These are phyloP conservation scores for Zaprionus nigranus DNA, from an alignment of 1,140 invertebrate genomes.

Conservation along the genomic window DNA sequence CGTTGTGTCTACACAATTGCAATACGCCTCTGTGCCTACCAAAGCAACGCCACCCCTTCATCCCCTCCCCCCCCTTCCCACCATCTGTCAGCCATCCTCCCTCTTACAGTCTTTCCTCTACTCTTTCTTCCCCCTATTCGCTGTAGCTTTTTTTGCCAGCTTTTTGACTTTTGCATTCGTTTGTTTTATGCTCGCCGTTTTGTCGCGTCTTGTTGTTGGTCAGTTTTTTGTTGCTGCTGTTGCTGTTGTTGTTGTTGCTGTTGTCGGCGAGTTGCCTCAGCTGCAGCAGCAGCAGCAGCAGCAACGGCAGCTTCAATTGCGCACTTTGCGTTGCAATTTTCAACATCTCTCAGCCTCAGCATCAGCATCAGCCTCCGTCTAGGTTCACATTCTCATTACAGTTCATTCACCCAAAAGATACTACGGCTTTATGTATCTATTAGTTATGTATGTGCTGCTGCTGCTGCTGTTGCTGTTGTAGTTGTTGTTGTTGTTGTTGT, in stretches of 20 bases:
- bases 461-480: constrained; percentile 39
- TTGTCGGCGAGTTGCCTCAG: constrained; percentile 37
- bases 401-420: constrained; percentile 83
- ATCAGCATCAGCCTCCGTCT: constrained; percentile 34
- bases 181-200: constrained; percentile 47
- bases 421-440: constrained; percentile 81
- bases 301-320: constrained; percentile 62
- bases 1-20: constrained; percentile 26
- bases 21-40: constrained; percentile 21
- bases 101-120: background rate
- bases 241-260: constrained; percentile 19
- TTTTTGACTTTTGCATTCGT: constrained; percentile 51
- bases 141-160: constrained; percentile 22
- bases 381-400: constrained; percentile 83
- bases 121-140: background rate
- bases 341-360: constrained; percentile 56
- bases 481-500: background rate
- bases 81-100: background rate
- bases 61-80: background rate
- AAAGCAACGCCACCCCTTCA: background rate
- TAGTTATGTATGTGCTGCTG: constrained; percentile 77
- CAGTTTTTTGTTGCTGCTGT: constrained; percentile 36
- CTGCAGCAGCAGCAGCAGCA: constrained; percentile 16
- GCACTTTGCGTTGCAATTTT: constrained; percentile 75
- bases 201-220: constrained; percentile 50